Evolutionary conservation across 2,113 vertebrate species (phyloP).

Genomic region (Anser brachyrhynchus): DNA sequence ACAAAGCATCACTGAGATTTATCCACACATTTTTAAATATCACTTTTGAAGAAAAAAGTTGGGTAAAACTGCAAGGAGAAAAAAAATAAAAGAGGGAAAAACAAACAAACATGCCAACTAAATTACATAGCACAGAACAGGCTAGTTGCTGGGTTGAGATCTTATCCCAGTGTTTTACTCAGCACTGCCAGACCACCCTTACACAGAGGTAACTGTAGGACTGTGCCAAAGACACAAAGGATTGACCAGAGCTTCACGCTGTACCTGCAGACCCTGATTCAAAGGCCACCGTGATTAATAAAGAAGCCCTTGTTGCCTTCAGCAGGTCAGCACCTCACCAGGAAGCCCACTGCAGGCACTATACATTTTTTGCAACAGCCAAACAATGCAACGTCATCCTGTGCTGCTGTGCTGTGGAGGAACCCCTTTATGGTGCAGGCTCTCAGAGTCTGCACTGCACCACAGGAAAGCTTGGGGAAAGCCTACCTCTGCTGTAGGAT

Average conservation of each 20-base stretch:
- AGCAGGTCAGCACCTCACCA: neutral
- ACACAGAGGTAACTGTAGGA: neutral
- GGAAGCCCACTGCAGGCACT: neutral
- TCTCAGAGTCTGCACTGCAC: neutral
- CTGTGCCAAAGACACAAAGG: neutral
- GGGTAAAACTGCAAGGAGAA: neutral
- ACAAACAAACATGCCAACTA: neutral
- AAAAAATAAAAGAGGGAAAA: neutral
- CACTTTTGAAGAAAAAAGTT: neutral
- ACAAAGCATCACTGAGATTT: neutral
- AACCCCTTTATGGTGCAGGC: rapidly evolving
- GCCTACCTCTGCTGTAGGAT: neutral
- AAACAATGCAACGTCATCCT: neutral
- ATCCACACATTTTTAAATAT: too few relatives aligned
- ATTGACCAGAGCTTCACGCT: neutral
- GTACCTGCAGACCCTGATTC: neutral
- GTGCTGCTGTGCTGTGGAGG: neutral
- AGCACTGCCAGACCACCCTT: neutral
- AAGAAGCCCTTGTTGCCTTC: neutral
- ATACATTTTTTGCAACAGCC: neutral
- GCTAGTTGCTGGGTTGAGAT: neutral
- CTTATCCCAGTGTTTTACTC: neutral
- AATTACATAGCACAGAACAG: neutral
- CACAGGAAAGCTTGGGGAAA: neutral
- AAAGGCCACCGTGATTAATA: neutral